Conservation (phyloP, 1,140 invertebrate genomes). For the Drosophila insularis region DNA sequence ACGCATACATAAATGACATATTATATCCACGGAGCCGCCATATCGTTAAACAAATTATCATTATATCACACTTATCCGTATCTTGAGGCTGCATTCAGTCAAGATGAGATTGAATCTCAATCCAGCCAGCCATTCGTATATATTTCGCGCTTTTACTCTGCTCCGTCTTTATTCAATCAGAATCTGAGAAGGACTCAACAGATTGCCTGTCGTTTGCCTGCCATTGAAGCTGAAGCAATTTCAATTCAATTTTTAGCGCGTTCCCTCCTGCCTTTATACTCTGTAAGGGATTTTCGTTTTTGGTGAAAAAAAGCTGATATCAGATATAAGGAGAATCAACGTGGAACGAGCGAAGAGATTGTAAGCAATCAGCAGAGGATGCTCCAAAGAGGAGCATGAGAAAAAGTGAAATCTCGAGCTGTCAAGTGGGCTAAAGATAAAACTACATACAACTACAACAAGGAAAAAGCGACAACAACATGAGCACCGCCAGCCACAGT, state of each 20-base stretch:
- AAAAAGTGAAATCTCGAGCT: conserved; percentile 57
- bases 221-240: conserved; percentile 75
- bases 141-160: conserved; percentile 60
- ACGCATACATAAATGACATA: conserved; percentile 35
- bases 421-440: conserved; percentile 60
- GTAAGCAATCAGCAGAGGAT: conserved; percentile 59
- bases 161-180: conserved; percentile 65
- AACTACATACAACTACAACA: conserved; percentile 52
- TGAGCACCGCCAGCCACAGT: conserved; percentile 30
- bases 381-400: conserved; percentile 6
- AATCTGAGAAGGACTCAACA: conserved; percentile 58
- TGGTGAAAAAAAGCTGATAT: conserved; percentile 31
- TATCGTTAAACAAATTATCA: conserved; percentile 59
- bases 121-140: conserved; percentile 50
- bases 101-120: conserved; percentile 19
- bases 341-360: conserved; percentile 46
- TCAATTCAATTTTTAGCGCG: conserved; percentile 75
- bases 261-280: conserved; percentile 28
- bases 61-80: conserved; percentile 39
- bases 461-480: conserved; percentile 5
- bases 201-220: conserved; percentile 77
- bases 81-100: conserved; percentile 30
- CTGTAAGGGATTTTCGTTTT: conserved; percentile 68
- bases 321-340: conserved; percentile 30
- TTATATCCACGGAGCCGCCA: conserved; percentile 43